A percentile compares a stretch with the other conserved stretches of the same genome.
These are phyloP conservation scores for Marmota flaviventris DNA, from an alignment of 2,113 vertebrate genomes.

Conservation along the genomic window DNA sequence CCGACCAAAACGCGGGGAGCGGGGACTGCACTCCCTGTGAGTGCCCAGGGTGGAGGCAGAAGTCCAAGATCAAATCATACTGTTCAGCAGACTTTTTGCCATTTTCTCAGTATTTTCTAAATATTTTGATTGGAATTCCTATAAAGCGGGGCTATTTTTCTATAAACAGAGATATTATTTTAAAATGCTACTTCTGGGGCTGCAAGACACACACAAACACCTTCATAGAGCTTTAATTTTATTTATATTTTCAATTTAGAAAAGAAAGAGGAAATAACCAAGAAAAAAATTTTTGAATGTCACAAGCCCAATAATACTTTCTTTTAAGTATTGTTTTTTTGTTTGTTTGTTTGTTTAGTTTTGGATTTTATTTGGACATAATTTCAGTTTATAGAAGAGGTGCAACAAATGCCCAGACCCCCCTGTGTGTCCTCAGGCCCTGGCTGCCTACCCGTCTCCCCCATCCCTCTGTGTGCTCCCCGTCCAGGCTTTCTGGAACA, in stretches of 20 bases:
- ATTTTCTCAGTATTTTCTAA: background rate
- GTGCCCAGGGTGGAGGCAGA: fast-evolving
- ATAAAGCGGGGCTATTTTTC: background rate
- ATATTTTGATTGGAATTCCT: background rate
- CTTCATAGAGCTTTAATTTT: background rate
- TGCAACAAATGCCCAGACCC: background rate
- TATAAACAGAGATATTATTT: background rate
- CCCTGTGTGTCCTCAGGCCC: fast-evolving
- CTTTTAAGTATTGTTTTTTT: background rate
- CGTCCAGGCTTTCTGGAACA: background rate
- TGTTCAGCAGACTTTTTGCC: background rate
- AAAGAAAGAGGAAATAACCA: background rate
- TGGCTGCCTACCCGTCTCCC: too few relatives aligned
- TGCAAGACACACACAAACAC: background rate
- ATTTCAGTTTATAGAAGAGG: background rate
- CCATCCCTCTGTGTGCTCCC: too few relatives aligned
- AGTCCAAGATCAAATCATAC: background rate
- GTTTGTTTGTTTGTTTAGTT: background rate
- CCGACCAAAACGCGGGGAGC: background rate
- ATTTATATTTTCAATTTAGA: background rate
- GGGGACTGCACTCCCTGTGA: too few relatives aligned
- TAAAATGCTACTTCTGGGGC: background rate
- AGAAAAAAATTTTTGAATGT: background rate
- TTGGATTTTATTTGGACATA: background rate
- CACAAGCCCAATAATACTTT: background rate